These are phyloP conservation scores for Epizoanthus rinbou DNA, from an alignment of 92 coral and sea anemone genomes.

Conservation along the genomic window DNA sequence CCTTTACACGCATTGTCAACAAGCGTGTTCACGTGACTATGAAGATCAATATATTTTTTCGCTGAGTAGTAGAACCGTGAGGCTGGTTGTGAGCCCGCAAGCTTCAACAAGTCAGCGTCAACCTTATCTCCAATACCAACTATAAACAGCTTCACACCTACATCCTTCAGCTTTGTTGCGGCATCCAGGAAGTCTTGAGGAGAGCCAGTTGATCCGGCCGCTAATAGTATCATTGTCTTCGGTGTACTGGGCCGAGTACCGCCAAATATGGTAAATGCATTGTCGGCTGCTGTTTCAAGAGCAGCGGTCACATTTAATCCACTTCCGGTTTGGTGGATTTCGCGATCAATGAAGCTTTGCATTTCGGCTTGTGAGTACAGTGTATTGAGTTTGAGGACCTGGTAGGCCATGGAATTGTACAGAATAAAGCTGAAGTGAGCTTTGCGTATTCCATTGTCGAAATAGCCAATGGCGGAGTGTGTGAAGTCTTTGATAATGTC, in stretches of 20 bases:
- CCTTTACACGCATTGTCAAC: constrained; percentile 76
- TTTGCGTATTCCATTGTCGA: constrained; percentile 59
- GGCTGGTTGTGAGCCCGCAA: constrained; percentile 67
- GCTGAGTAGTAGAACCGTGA: constrained; percentile 61
- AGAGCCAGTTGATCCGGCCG: constrained; percentile 47
- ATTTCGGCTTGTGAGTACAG: constrained; percentile 50
- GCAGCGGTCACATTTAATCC: constrained; percentile 52
- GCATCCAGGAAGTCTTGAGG: constrained; percentile 55
- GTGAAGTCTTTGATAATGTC: constrained; percentile 52
- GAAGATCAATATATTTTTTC: constrained; percentile 48
- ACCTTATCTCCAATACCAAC: constrained; percentile 59
- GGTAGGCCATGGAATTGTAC: constrained; percentile 52
- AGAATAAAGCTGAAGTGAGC: constrained; percentile 72
- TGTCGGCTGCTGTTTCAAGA: constrained; percentile 60
- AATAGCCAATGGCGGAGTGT: constrained; percentile 44
- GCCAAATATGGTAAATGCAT: constrained; percentile 79
- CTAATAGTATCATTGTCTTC: constrained; percentile 72
- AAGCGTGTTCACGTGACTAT: constrained; percentile 30
- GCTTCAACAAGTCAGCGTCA: constrained; percentile 50
- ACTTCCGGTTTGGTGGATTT: constrained; percentile 48
- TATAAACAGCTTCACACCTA: constrained; percentile 78
- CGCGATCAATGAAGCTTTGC: constrained; percentile 25
- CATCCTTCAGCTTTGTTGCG: constrained; percentile 64
- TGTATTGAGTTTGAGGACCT: constrained; percentile 51
- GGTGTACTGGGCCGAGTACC: constrained; percentile 82